Conservation (phyloP, 2,797 vertebrate species). For the Holocentrus rufus region DNA sequence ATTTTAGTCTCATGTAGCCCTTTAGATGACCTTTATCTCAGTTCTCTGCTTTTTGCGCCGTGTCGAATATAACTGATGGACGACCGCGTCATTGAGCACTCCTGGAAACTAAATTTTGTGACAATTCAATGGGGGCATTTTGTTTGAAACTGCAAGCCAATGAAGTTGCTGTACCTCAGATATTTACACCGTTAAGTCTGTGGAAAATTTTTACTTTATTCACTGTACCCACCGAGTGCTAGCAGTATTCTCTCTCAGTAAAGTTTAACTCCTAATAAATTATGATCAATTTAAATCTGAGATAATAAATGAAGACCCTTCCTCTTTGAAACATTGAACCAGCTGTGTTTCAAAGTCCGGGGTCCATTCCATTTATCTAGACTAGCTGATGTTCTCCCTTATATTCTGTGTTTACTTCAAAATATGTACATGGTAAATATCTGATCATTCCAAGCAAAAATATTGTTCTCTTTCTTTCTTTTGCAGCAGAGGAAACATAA, state of each 20-base stretch:
- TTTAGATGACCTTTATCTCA: conserved; percentile 29
- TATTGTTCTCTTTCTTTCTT: conserved; percentile 81
- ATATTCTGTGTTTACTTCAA: conserved; percentile 67
- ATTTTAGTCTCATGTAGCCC: conserved; percentile 31
- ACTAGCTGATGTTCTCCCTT: conserved; percentile 59
- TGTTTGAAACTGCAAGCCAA: conserved; percentile 39
- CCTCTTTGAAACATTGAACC: conserved; percentile 54
- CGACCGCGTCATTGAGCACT: conserved; percentile 23
- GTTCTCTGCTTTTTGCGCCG: conserved; percentile 34
- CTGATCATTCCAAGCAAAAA: conserved; percentile 84
- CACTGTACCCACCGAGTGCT: conserved; percentile 30
- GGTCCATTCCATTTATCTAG: conserved; percentile 64
- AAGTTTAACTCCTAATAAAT: conserved; percentile 16
- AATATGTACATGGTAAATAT: conserved; percentile 57
- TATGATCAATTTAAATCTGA: conserved; percentile 18
- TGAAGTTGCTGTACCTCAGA: conserved; percentile 40
- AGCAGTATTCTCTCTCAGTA: conserved; percentile 43
- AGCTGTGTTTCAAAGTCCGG: conserved; percentile 55
- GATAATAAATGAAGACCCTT: conserved; percentile 3
- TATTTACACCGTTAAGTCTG: conserved; percentile 21
- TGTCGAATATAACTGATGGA: conserved; percentile 40
- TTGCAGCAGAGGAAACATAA: conserved; percentile 86
- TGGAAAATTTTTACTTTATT: conserved; percentile 10
- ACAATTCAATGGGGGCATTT: conserved; percentile 26
- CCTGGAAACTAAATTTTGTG: conserved; percentile 21